Percentiles rank a stretch among this genome's conserved stretches.
Evolutionary conservation across 2,888 invertebrate species (phyloP).

Genomic region (Epinotia bilunana): DNA sequence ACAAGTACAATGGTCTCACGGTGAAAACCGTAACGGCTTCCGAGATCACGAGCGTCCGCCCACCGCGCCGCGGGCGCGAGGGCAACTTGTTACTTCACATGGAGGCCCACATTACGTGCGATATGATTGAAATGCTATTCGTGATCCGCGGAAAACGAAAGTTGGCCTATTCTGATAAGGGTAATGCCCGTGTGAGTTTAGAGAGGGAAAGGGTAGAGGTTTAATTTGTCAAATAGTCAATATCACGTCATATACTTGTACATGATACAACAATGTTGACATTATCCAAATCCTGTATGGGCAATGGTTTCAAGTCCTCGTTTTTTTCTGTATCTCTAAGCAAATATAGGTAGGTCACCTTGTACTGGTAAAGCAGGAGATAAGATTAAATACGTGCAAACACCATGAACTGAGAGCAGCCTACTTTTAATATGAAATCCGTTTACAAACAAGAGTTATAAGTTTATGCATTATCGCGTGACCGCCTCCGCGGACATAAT

Average conservation of each 20-base stretch:
- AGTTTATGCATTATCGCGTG: conserved; percentile 55
- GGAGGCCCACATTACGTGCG: conserved; percentile 44
- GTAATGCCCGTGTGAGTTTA: conserved; percentile 20
- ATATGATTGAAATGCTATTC: conserved; percentile 44
- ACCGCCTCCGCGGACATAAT: conserved; percentile 56
- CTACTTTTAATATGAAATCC: conserved; percentile 49
- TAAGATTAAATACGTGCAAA: conserved; percentile 41
- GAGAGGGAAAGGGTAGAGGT: conserved; percentile 7
- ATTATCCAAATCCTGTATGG: conserved; percentile 12
- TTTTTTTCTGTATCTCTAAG: conserved; percentile 41
- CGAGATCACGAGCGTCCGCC: conserved; percentile 42
- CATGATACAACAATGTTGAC: neutral
- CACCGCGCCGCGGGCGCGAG: conserved; percentile 41
- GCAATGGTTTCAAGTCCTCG: conserved; percentile 36
- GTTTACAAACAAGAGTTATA: conserved; percentile 51
- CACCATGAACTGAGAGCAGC: conserved; percentile 23
- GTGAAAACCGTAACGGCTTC: conserved; percentile 49
- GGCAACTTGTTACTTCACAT: conserved; percentile 48
- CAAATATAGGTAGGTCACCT: conserved; percentile 64
- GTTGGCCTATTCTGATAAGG: conserved; percentile 24
- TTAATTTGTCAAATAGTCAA: neutral
- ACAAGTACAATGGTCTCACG: conserved; percentile 44
- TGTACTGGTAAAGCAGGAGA: conserved; percentile 47
- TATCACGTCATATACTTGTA: neutral
- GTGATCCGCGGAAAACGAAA: conserved; percentile 45